Evolutionary conservation across 2,888 invertebrate species (phyloP), one percentile per base, ranked within the genome.

Genomic region (Tenthredo notha): DNA sequence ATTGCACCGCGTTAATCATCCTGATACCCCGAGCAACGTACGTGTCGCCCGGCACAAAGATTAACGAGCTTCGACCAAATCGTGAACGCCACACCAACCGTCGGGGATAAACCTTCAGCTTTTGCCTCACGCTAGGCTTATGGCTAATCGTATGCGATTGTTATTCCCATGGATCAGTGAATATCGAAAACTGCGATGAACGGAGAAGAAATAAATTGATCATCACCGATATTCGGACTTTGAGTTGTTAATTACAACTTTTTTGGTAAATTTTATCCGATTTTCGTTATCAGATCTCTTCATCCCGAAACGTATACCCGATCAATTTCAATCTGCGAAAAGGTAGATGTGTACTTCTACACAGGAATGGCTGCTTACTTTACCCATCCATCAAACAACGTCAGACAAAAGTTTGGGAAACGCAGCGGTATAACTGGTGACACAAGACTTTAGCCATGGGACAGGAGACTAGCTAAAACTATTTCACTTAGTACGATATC

Each of bases 1-100:
- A 85, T 85, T 85, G 82, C 72, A 72, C n/a, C 37, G 58, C 85
- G 85, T 85, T 85, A 85, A 85, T 85, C 85, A 85, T 82, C 85
- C 58, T n/a, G 85, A 85, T 85, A 83, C 33, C 70, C 70, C 80
- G 37, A 37, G 80, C 40, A 61, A 37, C 80, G 80, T n/a, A 37
- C 80, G 80, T n/a, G 80, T 80, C 80, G 50, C 77, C 58, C 21
- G 12, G 12, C 58, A 10, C 18, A 12, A 43, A 80, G 80, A 80
- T 80, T 80, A 80, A 80, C 80, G 80, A 80, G 80, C 80, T 77
- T 75, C 5, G 25, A 21, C 80, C n/a, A 40, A 50, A 80, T 80
- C 77, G 61, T 6, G 61, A 29, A 47, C 50, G 21, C 47, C n/a
- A 40, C 21, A 61, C 21, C 6, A 77, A 12, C 72, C 61, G 33